Percentiles rank a stretch among this genome's conserved stretches.
Conservation (phyloP, 2,888 invertebrate species). For the Harpalus rufipes region DNA sequence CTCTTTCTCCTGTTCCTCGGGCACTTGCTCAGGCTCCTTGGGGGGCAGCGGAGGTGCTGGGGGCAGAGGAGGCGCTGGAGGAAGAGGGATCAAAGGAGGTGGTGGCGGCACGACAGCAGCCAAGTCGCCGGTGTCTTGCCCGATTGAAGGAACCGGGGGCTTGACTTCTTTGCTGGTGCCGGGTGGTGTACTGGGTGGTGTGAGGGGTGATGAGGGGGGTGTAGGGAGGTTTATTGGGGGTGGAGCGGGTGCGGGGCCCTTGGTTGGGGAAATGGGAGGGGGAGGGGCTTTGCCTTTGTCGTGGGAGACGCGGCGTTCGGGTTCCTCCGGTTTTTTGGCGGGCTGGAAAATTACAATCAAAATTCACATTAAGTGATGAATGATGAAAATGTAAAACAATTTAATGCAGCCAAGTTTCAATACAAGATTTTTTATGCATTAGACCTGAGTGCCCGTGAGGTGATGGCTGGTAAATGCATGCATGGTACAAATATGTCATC, state of each 20-base stretch:
- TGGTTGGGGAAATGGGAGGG: constrained; percentile 76
- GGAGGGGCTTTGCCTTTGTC: constrained; percentile 91
- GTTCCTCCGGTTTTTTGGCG: constrained; percentile 82
- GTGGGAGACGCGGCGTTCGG: constrained; percentile 79
- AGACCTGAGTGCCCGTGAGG: too few relatives aligned
- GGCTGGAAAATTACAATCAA: constrained; percentile 77
- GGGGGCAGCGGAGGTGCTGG: constrained; percentile 71
- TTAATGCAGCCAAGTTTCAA: too few relatives aligned
- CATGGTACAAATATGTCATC: too few relatives aligned
- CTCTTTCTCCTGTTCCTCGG: constrained; percentile 59
- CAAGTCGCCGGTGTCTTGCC: constrained; percentile 53
- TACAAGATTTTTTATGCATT: too few relatives aligned
- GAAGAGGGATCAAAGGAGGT: constrained; percentile 65
- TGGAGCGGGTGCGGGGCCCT: constrained; percentile 70
- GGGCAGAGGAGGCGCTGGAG: constrained; percentile 65
- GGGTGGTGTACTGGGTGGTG: constrained; percentile 72
- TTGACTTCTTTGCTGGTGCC: constrained; percentile 68
- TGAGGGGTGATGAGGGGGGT: constrained; percentile 75
- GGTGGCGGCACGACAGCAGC: constrained; percentile 68
- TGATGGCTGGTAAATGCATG: too few relatives aligned
- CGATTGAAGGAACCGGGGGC: neutral
- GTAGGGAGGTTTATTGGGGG: constrained; percentile 74
- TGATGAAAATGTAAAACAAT: too few relatives aligned
- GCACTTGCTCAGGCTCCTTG: constrained; percentile 73
- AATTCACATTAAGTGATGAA: neutral